Evolutionary conservation across 2,797 vertebrate species (phyloP).

Genomic region (Oceanodroma leucorhoa): DNA sequence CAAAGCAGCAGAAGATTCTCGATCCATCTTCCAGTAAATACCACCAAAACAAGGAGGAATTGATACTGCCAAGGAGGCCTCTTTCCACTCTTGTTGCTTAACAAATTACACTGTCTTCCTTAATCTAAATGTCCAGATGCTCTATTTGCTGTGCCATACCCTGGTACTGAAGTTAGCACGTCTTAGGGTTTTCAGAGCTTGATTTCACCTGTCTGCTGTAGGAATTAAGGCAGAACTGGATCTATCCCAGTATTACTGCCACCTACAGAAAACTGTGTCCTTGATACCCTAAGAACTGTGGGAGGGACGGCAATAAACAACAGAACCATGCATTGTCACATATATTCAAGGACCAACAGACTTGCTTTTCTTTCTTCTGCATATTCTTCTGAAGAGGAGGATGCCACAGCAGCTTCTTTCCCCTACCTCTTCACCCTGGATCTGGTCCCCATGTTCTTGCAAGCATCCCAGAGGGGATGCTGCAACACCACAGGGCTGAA

Average conservation of each 20-base stretch:
- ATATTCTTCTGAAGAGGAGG: neutral
- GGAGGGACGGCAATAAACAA: neutral
- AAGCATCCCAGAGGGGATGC: neutral
- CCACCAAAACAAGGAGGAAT: neutral
- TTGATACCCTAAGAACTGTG: neutral
- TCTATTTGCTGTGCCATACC: neutral
- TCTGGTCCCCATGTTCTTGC: neutral
- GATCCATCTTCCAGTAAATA: neutral
- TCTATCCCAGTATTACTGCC: neutral
- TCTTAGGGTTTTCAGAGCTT: neutral
- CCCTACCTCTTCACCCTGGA: neutral
- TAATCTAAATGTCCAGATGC: no score
- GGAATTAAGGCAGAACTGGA: neutral
- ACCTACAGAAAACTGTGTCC: neutral
- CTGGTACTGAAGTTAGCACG: neutral
- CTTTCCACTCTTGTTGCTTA: neutral
- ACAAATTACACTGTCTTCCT: neutral
- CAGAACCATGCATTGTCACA: neutral
- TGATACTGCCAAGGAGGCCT: neutral
- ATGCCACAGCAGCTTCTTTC: neutral
- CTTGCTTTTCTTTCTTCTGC: neutral
- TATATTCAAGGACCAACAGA: neutral
- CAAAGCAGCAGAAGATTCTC: neutral
- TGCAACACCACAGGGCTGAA: neutral
- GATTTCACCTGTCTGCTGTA: neutral